phyloP scores from a whole-genome alignment of 1,140 invertebrate species.

The Drosophila varians region DNA sequence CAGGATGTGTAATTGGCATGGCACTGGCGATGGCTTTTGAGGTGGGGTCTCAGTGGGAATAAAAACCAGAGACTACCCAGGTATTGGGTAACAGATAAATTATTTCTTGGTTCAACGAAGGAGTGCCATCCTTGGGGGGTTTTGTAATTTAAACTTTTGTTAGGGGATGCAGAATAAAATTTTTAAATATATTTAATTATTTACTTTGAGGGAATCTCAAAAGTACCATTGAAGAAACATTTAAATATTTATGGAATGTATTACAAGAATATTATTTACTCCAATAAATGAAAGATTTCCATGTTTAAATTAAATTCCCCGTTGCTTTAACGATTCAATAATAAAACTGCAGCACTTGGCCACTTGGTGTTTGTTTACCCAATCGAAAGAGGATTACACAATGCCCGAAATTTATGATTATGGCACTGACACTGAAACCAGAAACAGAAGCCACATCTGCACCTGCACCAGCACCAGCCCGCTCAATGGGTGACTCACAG shows the following conservation, averaged over 20 bases:
- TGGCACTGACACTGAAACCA: slow-evolving; percentile 47
- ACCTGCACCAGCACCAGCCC: slow-evolving; percentile 41
- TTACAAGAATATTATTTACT: background rate
- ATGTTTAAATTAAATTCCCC: slow-evolving; percentile 28
- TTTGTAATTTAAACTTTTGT: background rate
- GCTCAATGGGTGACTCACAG: slow-evolving; percentile 39
- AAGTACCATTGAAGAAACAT: background rate
- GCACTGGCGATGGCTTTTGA: slow-evolving; percentile 35
- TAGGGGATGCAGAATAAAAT: background rate
- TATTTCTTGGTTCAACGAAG: slow-evolving; percentile 9
- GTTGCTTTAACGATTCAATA: slow-evolving; percentile 21
- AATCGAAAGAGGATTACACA: slow-evolving; percentile 52
- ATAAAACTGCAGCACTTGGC: slow-evolving; percentile 27
- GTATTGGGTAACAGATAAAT: slow-evolving; percentile 38
- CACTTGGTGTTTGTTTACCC: slow-evolving; percentile 34
- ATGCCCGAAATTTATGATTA: slow-evolving; percentile 47
- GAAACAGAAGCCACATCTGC: slow-evolving; percentile 31
- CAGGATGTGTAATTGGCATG: slow-evolving; percentile 40
- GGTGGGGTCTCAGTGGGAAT: slow-evolving; percentile 43
- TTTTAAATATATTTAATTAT: background rate
- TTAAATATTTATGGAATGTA: background rate
- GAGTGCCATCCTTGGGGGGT: background rate
- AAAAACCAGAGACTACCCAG: slow-evolving; percentile 30
- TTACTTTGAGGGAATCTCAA: background rate
- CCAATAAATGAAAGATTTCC: slow-evolving; percentile 7